Evolutionary conservation across 2,888 invertebrate species (phyloP).

Genomic region (Synanthedon formicaeformis): DNA sequence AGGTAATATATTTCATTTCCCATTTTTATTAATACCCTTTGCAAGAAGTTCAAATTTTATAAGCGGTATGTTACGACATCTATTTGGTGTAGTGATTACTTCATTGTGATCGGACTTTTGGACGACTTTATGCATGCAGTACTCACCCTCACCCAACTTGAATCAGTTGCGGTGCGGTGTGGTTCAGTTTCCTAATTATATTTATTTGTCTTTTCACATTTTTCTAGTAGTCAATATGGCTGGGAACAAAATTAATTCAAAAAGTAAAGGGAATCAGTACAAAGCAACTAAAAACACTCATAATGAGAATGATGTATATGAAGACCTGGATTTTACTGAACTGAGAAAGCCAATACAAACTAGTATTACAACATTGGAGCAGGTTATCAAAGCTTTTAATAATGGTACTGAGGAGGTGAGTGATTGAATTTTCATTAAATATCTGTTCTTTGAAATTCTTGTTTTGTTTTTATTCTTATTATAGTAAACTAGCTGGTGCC

Average conservation of each 20-base stretch:
- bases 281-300: slow-evolving; percentile 37
- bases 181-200: too few species aligned
- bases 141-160: too few species aligned
- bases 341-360: slow-evolving; percentile 76
- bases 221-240: slow-evolving; percentile 38
- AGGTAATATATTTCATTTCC: not conserved
- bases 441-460: not conserved
- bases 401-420: slow-evolving; percentile 81
- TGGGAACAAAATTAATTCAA: slow-evolving; percentile 53
- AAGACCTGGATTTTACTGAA: slow-evolving; percentile 66
- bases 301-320: slow-evolving; percentile 43
- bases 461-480: not conserved
- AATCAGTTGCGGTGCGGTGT: too few species aligned
- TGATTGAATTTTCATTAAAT: slow-evolving; percentile 3
- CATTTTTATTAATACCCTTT: too few species aligned
- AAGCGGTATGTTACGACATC: too few species aligned
- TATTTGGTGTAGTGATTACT: not conserved
- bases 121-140: not conserved
- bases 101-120: not conserved
- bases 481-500: too few species aligned
- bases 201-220: not conserved
- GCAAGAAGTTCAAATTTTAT: too few species aligned
- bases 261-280: slow-evolving; percentile 46
- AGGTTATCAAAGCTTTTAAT: slow-evolving; percentile 79
- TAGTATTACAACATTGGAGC: slow-evolving; percentile 76